A percentile compares a stretch with the other conserved stretches of the same genome.
These are phyloP conservation scores for Lacerta viridis DNA, from an alignment of 2,797 vertebrate genomes.

Conservation along the genomic window DNA sequence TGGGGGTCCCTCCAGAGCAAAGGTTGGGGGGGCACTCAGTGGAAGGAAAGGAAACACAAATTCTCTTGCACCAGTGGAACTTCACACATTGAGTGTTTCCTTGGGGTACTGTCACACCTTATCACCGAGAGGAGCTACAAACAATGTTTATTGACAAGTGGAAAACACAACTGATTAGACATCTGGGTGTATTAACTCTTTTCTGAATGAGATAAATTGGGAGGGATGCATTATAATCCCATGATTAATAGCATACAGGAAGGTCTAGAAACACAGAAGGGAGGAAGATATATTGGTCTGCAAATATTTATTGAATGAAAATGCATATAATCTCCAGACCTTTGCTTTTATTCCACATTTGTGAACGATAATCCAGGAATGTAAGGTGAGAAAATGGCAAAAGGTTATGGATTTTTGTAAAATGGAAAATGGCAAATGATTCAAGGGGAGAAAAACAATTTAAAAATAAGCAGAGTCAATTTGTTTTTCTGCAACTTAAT, in stretches of 20 bases:
- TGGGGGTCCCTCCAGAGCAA: no score
- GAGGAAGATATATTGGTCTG: background rate
- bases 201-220: background rate
- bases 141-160: background rate
- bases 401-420: background rate
- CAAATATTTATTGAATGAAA: background rate
- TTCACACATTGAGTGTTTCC: background rate
- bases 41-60: no score
- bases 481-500: background rate
- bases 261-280: background rate
- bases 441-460: background rate
- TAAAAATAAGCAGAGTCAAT: background rate
- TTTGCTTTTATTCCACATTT: constrained; percentile 13
- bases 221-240: background rate
- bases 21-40: no score
- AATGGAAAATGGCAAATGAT: constrained; percentile 1
- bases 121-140: background rate
- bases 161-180: background rate
- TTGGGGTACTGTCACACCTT: background rate
- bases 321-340: background rate
- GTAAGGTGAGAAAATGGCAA: background rate
- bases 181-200: background rate
- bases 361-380: background rate
- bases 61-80: no score
- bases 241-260: background rate